Percentiles rank a stretch among this genome's conserved stretches.
Conservation (phyloP, 2,888 invertebrate species). For the Andrena flavipes region DNA sequence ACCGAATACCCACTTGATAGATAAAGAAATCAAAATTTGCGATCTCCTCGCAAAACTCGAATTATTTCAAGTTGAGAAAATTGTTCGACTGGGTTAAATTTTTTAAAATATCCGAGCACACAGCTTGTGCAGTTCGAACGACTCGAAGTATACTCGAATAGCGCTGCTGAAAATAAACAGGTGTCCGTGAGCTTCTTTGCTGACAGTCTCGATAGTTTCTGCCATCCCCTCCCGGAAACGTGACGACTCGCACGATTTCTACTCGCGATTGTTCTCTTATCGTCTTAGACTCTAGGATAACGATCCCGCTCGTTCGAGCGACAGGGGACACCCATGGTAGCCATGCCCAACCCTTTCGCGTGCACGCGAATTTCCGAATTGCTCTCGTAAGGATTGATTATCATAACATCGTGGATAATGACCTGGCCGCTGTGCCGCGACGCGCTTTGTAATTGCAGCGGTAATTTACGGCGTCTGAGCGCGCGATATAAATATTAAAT, state of each 20-base stretch:
- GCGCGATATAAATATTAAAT: constrained; percentile 11
- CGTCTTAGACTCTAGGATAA: constrained; percentile 26
- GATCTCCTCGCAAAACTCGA: too few species aligned
- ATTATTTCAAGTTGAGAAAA: too few species aligned
- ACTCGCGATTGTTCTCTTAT: constrained; percentile 54
- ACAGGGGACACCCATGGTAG: background rate
- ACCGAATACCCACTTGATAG: too few species aligned
- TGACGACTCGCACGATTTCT: constrained; percentile 6
- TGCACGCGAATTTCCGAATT: constrained; percentile 45
- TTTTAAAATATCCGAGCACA: too few species aligned
- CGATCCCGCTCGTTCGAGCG: constrained; percentile 16
- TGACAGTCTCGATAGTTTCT: background rate
- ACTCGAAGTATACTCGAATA: background rate
- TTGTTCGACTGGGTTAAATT: too few species aligned
- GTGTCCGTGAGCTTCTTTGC: background rate
- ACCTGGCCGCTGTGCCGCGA: constrained; percentile 18
- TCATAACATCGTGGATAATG: constrained; percentile 39
- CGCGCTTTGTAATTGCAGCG: constrained; percentile 32
- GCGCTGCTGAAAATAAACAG: background rate
- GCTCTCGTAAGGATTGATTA: constrained; percentile 54
- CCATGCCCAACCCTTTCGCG: constrained; percentile 11
- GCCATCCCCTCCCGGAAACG: constrained; percentile 16
- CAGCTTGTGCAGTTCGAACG: too few species aligned
- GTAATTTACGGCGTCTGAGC: constrained; percentile 32
- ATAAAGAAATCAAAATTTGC: too few species aligned